phyloP scores from a whole-genome alignment of 2,888 invertebrate species.

The Acanthosepion pharaonis region DNA sequence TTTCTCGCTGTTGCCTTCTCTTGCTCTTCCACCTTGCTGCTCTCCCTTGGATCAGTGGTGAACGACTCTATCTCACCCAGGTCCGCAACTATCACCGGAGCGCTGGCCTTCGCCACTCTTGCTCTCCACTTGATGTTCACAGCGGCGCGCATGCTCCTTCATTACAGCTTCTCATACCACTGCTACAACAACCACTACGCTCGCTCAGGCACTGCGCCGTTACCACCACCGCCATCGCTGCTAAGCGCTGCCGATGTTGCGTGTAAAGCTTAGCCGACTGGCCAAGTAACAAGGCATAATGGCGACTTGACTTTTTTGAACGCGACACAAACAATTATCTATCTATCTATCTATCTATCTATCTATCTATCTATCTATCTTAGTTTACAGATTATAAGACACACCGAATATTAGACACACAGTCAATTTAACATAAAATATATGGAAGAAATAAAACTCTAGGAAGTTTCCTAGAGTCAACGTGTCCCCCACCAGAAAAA shows the following conservation, averaged over 20 bases:
- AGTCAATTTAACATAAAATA: no score
- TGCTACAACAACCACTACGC: conserved; percentile 36
- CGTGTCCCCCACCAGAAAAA: no score
- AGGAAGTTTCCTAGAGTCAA: no score
- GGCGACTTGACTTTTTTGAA: conserved; percentile 2
- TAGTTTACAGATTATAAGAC: no score
- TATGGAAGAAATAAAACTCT: no score
- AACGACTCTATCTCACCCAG: conserved; percentile 23
- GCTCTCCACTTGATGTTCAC: conserved; percentile 10
- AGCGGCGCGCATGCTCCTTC: not conserved
- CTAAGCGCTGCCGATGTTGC: conserved; percentile 23
- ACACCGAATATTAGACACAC: no score
- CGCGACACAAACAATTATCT: not conserved
- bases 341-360: conserved; percentile 23
- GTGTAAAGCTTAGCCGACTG: conserved; percentile 33
- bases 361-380: not conserved
- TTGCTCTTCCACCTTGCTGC: conserved; percentile 5
- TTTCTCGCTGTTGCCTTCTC: not conserved
- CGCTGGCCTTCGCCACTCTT: conserved; percentile 23
- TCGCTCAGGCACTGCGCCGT: not conserved
- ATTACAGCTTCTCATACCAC: conserved; percentile 23
- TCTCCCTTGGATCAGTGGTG: conserved; percentile 33
- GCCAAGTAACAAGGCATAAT: conserved; percentile 33
- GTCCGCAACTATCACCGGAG: conserved; percentile 14
- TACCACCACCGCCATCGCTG: not conserved